These are phyloP conservation scores for Ophion ellenae DNA, from an alignment of 2,888 invertebrate species.

Conservation along the genomic window DNA sequence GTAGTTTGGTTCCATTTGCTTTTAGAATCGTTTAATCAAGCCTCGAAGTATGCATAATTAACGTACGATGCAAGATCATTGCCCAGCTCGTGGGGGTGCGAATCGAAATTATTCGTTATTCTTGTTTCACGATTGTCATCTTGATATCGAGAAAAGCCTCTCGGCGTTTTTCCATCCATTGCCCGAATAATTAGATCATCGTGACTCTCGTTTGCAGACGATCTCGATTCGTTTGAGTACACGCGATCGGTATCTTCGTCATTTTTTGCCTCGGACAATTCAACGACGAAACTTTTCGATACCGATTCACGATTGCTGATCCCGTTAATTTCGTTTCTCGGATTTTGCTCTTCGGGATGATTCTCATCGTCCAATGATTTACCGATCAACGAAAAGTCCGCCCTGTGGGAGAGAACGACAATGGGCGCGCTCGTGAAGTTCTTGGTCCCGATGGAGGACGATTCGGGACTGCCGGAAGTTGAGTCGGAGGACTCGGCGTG, in stretches of 20 bases:
- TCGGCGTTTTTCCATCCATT: not conserved
- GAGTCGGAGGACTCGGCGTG: not conserved
- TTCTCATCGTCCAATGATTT: not conserved
- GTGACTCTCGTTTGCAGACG: not conserved
- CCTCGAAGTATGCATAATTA: slow-evolving; percentile 46
- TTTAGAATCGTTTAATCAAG: slow-evolving; percentile 20
- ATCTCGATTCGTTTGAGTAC: not conserved
- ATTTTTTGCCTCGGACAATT: not conserved
- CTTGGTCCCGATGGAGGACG: not conserved
- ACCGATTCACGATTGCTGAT: not conserved
- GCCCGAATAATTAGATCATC: not conserved
- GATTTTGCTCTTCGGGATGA: not conserved
- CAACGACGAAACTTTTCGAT: not conserved
- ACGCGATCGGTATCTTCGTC: not conserved
- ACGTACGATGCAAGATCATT: slow-evolving; percentile 51
- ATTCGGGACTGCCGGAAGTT: not conserved
- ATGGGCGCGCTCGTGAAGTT: not conserved
- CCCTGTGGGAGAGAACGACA: not conserved
- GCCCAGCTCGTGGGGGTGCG: slow-evolving; percentile 2
- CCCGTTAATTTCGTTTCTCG: not conserved
- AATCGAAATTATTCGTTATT: not conserved
- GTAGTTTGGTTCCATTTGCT: not conserved
- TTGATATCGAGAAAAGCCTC: slow-evolving; percentile 47
- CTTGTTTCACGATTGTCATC: slow-evolving; percentile 20
- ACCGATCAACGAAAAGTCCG: not conserved